These are phyloP conservation scores for Eleginops maclovinus DNA, from an alignment of 2,113 vertebrate species.

Conservation along the genomic window DNA sequence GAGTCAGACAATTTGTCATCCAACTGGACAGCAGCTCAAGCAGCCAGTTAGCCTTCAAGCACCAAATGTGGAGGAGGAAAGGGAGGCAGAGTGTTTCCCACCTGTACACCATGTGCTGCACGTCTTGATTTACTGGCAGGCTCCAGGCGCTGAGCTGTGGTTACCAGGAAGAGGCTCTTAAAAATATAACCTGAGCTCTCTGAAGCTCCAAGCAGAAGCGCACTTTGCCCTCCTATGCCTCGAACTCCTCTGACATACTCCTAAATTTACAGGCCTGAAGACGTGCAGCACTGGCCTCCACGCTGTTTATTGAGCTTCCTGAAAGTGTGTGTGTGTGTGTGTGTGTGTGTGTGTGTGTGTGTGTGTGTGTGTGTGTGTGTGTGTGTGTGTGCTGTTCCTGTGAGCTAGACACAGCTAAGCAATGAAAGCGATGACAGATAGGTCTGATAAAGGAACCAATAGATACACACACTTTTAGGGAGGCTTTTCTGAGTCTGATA, in stretches of 20 bases:
- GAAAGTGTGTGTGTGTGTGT: background rate
- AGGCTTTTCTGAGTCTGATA: conserved; percentile 61
- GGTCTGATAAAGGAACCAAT: conserved; percentile 68
- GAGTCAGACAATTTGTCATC: conserved; percentile 57
- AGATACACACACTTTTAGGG: conserved; percentile 60
- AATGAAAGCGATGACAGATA: conserved; percentile 74
- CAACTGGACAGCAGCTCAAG: conserved; percentile 10
- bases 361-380: conserved; percentile 2
- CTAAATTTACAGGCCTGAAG: conserved; percentile 68
- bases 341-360: conserved; percentile 21
- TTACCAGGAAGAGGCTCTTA: conserved; percentile 64
- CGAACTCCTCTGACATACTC: conserved; percentile 46
- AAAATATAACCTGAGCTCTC: conserved; percentile 66
- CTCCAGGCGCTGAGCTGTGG: conserved; percentile 44
- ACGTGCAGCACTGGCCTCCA: conserved; percentile 49
- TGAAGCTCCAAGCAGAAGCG: conserved; percentile 59
- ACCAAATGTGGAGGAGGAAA: conserved; percentile 30
- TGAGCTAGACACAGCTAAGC: conserved; percentile 51
- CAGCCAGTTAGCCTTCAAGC: conserved; percentile 23
- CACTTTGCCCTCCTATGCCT: conserved; percentile 46
- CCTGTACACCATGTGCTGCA: conserved; percentile 75
- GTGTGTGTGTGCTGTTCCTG: conserved; percentile 14
- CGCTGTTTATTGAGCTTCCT: conserved; percentile 53
- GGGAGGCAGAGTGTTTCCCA: conserved; percentile 49
- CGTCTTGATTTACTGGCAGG: conserved; percentile 74